Conservation (phyloP, 2,113 vertebrate genomes). For the Fukomys damarensis region DNA sequence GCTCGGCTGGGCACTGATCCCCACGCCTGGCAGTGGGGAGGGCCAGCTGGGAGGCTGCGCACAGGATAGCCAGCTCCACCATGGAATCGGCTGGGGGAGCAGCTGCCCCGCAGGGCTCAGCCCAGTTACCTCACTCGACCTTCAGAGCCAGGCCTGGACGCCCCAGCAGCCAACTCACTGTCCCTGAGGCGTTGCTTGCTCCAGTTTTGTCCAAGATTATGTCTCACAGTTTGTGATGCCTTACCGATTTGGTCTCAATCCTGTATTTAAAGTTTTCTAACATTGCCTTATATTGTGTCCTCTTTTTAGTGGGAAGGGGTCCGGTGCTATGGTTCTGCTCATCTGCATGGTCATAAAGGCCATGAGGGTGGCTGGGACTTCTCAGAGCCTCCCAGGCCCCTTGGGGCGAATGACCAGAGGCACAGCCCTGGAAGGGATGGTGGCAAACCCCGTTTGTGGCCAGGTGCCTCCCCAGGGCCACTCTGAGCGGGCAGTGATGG, state of each 20-base stretch:
- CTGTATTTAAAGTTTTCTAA: conserved; percentile 73
- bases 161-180: background rate
- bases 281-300: conserved; percentile 75
- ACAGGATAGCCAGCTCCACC: background rate
- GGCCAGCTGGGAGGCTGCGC: too few species aligned
- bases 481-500: rapidly evolving
- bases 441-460: background rate
- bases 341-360: background rate
- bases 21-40: background rate
- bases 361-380: too few species aligned
- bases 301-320: conserved; percentile 34
- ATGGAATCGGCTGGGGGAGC: background rate
- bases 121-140: conserved; percentile 66
- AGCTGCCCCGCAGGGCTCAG: background rate
- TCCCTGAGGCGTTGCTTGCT: conserved; percentile 30
- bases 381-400: background rate
- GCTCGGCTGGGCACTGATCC: background rate
- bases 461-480: background rate
- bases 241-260: conserved; percentile 46
- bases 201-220: background rate
- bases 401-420: background rate
- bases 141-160: background rate
- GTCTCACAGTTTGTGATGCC: conserved; percentile 68
- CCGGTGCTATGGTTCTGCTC: background rate
- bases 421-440: background rate